Percentiles rank a stretch among this genome's conserved stretches.
Evolutionary conservation across 2,888 invertebrate genomes (phyloP).

Genomic region (Zeuzera pyrina): DNA sequence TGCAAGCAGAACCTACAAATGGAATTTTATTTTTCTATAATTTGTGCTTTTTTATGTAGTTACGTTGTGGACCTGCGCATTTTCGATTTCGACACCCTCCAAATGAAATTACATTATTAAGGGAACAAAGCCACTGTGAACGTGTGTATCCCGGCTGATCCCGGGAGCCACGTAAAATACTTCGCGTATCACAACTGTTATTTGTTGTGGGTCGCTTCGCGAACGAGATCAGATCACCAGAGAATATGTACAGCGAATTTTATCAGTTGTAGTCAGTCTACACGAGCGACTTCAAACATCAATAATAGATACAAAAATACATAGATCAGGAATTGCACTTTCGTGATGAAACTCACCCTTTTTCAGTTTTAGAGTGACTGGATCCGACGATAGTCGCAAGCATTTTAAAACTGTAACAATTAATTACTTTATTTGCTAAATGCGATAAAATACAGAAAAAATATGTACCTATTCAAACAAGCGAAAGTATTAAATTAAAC

Average conservation of each 20-base stretch:
- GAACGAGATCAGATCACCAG: slow-evolving; percentile 43
- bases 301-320: too few relatives aligned
- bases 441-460: slow-evolving; percentile 9
- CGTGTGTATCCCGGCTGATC: slow-evolving; percentile 37
- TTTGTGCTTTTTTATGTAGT: too few relatives aligned
- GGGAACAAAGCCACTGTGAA: slow-evolving; percentile 41
- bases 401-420: slow-evolving; percentile 91
- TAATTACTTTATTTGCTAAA: slow-evolving; percentile 17
- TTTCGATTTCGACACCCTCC: slow-evolving; percentile 13
- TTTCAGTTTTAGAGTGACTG: slow-evolving; percentile 91
- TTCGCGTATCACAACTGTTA: slow-evolving; percentile 40
- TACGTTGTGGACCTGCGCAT: too few relatives aligned
- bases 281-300: too few relatives aligned
- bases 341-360: slow-evolving; percentile 87
- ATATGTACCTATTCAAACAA: background rate
- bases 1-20: too few relatives aligned
- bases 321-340: too few relatives aligned
- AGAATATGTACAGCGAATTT: slow-evolving; percentile 40
- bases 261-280: slow-evolving; percentile 47
- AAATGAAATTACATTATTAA: slow-evolving; percentile 38
- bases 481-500: background rate
- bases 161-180: slow-evolving; percentile 52
- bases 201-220: slow-evolving; percentile 46
- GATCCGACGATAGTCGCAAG: slow-evolving; percentile 91
- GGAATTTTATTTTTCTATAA: too few relatives aligned